These are phyloP conservation scores for Ceratina calcarata DNA, from an alignment of 1,140 invertebrate genomes.

Conservation along the genomic window DNA sequence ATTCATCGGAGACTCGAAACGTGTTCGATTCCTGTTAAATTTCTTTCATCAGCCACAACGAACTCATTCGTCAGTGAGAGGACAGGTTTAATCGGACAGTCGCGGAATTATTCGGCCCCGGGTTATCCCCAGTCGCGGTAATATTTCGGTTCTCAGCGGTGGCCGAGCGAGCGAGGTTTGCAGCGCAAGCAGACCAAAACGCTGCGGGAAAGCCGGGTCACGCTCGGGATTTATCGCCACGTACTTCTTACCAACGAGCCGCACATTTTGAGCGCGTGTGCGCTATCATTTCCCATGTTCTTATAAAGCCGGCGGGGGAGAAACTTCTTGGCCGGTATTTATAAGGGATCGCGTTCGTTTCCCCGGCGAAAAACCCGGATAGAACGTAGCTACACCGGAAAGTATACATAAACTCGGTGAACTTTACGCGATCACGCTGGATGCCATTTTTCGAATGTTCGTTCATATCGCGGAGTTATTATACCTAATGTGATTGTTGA, in stretches of 20 bases:
- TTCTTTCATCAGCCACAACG: neutral
- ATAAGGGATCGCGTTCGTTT: conserved; percentile 2
- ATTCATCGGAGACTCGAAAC: no score
- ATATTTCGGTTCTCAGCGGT: conserved; percentile 64
- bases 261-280: conserved; percentile 46
- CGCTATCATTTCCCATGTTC: conserved; percentile 39
- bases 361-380: neutral
- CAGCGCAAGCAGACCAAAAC: conserved; percentile 70
- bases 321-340: conserved; percentile 40
- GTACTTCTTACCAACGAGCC: conserved; percentile 65
- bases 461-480: neutral
- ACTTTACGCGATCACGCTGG: neutral
- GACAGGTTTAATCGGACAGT: conserved; percentile 56
- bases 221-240: conserved; percentile 73
- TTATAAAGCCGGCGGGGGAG: conserved; percentile 25
- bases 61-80: conserved; percentile 21
- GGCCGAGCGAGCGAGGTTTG: conserved; percentile 49
- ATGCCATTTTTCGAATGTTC: neutral
- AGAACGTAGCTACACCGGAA: neutral
- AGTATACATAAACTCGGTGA: neutral
- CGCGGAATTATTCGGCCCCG: conserved; percentile 72
- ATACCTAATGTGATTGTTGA: neutral
- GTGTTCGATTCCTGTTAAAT: neutral
- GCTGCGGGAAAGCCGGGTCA: conserved; percentile 65
- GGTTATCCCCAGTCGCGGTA: conserved; percentile 66